A percentile compares a stretch with the other conserved stretches of the same genome.
These are phyloP conservation scores for Hydrotaea cyrtoneurina DNA, from an alignment of 2,888 invertebrate genomes.

Conservation along the genomic window DNA sequence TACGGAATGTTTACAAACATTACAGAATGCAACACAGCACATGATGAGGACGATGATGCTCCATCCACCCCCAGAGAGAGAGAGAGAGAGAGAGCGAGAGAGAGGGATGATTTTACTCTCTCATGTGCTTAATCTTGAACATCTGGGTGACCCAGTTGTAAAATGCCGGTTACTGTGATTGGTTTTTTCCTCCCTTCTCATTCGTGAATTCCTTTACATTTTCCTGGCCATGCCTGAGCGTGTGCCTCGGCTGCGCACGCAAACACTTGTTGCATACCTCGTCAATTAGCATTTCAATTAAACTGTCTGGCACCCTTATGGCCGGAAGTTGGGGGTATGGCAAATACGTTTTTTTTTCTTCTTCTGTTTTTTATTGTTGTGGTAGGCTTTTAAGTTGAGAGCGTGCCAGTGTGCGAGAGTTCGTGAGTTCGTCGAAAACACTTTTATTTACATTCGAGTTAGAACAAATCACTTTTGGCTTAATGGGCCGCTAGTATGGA, in stretches of 20 bases:
- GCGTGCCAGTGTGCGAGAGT: background rate
- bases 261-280: slow-evolving; percentile 74
- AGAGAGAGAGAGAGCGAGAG: background rate
- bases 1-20: slow-evolving; percentile 58
- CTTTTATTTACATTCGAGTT: slow-evolving; percentile 31
- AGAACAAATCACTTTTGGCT: slow-evolving; percentile 49
- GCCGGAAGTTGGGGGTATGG: background rate
- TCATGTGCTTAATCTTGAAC: background rate
- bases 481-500: slow-evolving; percentile 55
- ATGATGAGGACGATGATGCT: slow-evolving; percentile 43
- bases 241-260: slow-evolving; percentile 72
- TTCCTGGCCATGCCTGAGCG: slow-evolving; percentile 6
- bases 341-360: too few species aligned
- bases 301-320: background rate
- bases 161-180: slow-evolving; percentile 31
- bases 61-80: slow-evolving; percentile 1
- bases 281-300: slow-evolving; percentile 45
- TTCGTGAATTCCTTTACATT: background rate
- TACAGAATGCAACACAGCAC: slow-evolving; percentile 56
- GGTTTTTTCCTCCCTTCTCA: background rate
- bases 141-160: slow-evolving; percentile 13
- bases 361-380: slow-evolving; percentile 2
- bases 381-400: slow-evolving; percentile 15
- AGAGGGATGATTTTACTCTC: background rate
- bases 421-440: slow-evolving; percentile 24